Conservation (phyloP, 2,888 invertebrate genomes). For the Atrina japonica region DNA sequence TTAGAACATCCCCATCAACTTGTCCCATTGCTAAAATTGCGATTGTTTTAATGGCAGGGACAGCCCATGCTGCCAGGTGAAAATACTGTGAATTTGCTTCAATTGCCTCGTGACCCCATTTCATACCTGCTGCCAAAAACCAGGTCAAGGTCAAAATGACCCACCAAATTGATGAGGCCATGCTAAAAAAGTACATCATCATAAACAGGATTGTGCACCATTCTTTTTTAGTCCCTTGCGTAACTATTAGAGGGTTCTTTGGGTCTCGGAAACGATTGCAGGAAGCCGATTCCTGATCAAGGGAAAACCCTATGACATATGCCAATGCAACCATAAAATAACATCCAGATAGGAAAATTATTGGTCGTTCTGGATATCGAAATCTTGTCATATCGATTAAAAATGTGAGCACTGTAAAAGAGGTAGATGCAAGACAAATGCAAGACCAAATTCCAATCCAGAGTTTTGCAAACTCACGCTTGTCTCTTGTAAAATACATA, state of each 20-base stretch:
- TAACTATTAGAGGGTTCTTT: conserved; percentile 55
- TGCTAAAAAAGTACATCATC: conserved; percentile 94
- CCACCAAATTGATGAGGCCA: conserved; percentile 99
- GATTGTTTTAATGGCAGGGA: conserved; percentile 97
- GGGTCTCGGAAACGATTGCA: conserved; percentile 73
- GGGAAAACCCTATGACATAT: conserved; percentile 86
- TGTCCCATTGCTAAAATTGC: conserved; percentile 96
- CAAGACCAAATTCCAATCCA: conserved; percentile 98
- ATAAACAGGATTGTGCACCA: conserved; percentile 96
- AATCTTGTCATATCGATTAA: conserved; percentile 97
- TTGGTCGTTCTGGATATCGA: conserved; percentile 98
- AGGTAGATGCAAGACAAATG: conserved; percentile 92
- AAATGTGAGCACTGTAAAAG: conserved; percentile 91
- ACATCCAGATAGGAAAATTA: conserved; percentile 97
- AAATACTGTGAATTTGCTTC: conserved; percentile 98
- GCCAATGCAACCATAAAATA: conserved; percentile 96
- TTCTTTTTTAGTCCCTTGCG: conserved; percentile 86
- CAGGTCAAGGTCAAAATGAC: conserved; percentile 96
- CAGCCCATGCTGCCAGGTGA: conserved; percentile 98
- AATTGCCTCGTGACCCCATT: conserved; percentile 99
- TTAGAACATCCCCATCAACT: conserved; percentile 87
- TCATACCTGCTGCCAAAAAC: conserved; percentile 97
- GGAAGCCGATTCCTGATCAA: conserved; percentile 80
- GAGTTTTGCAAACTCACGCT: conserved; percentile 90
- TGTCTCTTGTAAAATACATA: conserved; percentile 92